These are phyloP conservation scores for Novumbra hubbsi DNA, from an alignment of 2,797 vertebrate genomes.

Conservation along the genomic window DNA sequence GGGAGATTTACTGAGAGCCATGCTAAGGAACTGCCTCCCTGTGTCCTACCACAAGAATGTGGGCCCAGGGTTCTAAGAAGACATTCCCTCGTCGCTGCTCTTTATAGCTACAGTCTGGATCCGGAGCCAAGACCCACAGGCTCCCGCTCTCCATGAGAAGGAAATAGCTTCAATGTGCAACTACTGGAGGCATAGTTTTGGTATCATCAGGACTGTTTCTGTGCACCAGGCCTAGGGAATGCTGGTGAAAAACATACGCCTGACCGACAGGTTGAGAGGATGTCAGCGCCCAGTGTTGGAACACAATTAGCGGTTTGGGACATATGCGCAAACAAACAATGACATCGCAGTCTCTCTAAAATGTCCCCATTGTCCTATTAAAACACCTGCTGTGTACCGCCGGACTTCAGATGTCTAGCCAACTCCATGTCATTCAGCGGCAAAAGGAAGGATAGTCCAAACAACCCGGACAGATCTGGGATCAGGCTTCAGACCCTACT, in stretches of 20 bases:
- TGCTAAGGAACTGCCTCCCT: conserved; percentile 72
- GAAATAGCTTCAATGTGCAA: conserved; percentile 73
- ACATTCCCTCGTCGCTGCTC: conserved; percentile 68
- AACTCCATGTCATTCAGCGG: background rate
- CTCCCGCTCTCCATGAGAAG: conserved; percentile 53
- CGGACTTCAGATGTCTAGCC: background rate
- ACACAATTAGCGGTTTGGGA: background rate
- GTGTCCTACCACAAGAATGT: conserved; percentile 77
- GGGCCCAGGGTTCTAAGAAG: conserved; percentile 70
- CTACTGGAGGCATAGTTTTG: conserved; percentile 55
- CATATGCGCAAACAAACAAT: background rate
- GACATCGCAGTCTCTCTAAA: conserved; percentile 5
- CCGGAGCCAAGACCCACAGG: conserved; percentile 62
- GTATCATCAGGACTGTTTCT: conserved; percentile 55
- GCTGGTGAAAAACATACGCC: background rate
- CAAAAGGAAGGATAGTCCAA: background rate
- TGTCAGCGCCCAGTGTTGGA: background rate
- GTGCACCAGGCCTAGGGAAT: conserved; percentile 23
- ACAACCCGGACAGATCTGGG: background rate
- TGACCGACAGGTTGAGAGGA: background rate
- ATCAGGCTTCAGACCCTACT: conserved; percentile 59
- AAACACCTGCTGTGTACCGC: background rate
- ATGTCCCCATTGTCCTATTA: background rate
- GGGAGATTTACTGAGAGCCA: conserved; percentile 64
- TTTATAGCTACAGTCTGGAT: conserved; percentile 73